Percentiles rank a stretch among this genome's conserved stretches.
Conservation (phyloP, 2,888 invertebrate species). For the Hololepta plana region DNA sequence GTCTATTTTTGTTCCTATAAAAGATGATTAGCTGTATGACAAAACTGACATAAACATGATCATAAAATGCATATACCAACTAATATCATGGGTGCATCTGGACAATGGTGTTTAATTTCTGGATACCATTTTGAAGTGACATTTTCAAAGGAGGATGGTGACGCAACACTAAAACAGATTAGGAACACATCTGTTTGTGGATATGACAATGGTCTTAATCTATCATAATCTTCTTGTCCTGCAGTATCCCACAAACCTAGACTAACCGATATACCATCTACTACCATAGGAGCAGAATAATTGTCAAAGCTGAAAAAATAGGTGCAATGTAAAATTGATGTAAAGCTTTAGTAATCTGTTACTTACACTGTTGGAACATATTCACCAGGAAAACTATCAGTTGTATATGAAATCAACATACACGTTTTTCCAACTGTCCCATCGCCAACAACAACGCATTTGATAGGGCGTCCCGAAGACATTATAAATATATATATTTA, state of each 20-base stretch:
- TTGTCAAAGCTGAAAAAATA: slow-evolving; percentile 79
- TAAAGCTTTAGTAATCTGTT: too few relatives aligned
- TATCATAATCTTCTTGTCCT: slow-evolving; percentile 94
- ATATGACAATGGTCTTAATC: slow-evolving; percentile 88
- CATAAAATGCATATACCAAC: slow-evolving; percentile 53
- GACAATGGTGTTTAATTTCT: slow-evolving; percentile 99
- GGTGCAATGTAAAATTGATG: slow-evolving; percentile 1
- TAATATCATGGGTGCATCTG: slow-evolving; percentile 95
- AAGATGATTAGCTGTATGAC: slow-evolving; percentile 3
- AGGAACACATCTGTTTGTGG: slow-evolving; percentile 99
- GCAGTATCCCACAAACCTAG: slow-evolving; percentile 97
- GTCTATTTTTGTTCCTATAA: slow-evolving; percentile 91
- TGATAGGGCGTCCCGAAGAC: slow-evolving; percentile 85
- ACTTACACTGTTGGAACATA: slow-evolving; percentile 91
- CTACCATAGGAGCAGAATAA: slow-evolving; percentile 97
- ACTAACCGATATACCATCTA: slow-evolving; percentile 93
- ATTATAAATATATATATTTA: too few relatives aligned
- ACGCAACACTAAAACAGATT: slow-evolving; percentile 98
- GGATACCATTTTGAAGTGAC: slow-evolving; percentile 99
- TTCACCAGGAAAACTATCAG: slow-evolving; percentile 86
- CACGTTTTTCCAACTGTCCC: slow-evolving; percentile 90
- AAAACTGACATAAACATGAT: slow-evolving; percentile 5
- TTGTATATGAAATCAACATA: slow-evolving; percentile 85
- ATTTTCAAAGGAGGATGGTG: slow-evolving; percentile 98
- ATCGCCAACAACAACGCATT: slow-evolving; percentile 85